A percentile compares a stretch with the other conserved stretches of the same genome.
phyloP scores from a whole-genome alignment of 2,888 invertebrate species.

The Axea sp. region DNA sequence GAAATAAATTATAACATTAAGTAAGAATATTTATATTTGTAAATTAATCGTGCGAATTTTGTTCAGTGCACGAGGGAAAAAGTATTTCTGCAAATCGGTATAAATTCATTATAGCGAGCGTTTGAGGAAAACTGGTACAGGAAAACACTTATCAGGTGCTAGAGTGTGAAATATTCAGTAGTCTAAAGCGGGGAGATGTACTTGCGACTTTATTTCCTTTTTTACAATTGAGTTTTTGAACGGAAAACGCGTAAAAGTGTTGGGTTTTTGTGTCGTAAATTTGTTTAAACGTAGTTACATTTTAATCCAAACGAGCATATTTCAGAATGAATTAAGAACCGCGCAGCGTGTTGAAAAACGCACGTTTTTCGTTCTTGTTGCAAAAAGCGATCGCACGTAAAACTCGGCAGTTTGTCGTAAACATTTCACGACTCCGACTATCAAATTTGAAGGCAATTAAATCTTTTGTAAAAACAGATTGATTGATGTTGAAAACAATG shows the following conservation, averaged over 20 bases:
- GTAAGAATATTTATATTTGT: neutral
- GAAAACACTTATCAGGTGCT: constrained; percentile 52
- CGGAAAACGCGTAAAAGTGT: too few species aligned
- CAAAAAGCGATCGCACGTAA: too few species aligned
- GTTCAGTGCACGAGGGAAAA: constrained; percentile 8
- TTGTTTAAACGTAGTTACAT: too few species aligned
- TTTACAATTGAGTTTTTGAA: constrained; percentile 16
- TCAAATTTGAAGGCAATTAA: constrained; percentile 10
- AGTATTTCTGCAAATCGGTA: constrained; percentile 12
- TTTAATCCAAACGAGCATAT: too few species aligned
- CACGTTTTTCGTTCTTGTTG: too few species aligned
- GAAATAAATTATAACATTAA: neutral
- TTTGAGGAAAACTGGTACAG: constrained; percentile 20
- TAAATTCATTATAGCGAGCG: constrained; percentile 35
- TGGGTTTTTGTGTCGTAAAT: neutral
- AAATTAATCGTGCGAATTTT: constrained; percentile 6
- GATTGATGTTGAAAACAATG: constrained; percentile 18
- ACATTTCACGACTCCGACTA: too few species aligned
- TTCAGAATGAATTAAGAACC: too few species aligned
- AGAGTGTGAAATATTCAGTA: constrained; percentile 47
- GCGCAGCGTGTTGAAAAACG: too few species aligned
- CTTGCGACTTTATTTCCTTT: constrained; percentile 15
- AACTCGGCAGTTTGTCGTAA: too few species aligned
- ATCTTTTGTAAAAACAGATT: constrained; percentile 9
- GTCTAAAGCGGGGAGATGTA: constrained; percentile 26